Evolutionary conservation across 2,797 vertebrate genomes (phyloP), one percentile per base, ranked within the genome.

Genomic region (Oreortyx pictus): DNA sequence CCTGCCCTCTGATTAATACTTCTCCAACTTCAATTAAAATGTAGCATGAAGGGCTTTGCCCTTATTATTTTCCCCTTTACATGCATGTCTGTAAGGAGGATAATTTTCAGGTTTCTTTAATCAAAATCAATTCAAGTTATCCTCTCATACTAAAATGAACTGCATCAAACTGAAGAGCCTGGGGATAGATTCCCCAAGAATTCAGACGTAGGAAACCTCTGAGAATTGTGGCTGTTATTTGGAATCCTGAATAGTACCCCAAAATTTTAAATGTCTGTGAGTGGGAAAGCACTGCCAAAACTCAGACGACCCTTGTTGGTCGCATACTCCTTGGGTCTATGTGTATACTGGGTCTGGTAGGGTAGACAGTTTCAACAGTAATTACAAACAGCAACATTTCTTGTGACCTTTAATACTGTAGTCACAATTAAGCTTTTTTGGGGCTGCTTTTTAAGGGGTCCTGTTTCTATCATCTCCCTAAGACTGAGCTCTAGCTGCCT

Each of bases 21-120:
- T 82, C 85, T 88, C 61, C 76, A 86, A 54, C 70, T 91, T 87
- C 94, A 96, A 86, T 96, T 97, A 96, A 95, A 96, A 91, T 35
- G 43, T 82, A 91, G 62, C 89, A 75, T 93, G 90, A 94, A 95
- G 81, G 66, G 65, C 66, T 93, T 87, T 85, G 93, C 80, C 92
- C 88, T 95, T 95, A 82, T 93, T 95, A 82, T 94, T 92, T 92
- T 61, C 56, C 54, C 65, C 50, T 82, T 89, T 92, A 70, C 3
- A 1, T 93, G 60, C n/a, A n/a, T 77, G 66, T 72, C 76, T 89
- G 47, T 87, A 93, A 95, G 56, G 71, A 95, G 71, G 67, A 71
- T 92, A 86, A 87, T 97, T 95, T 94, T 89, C 17, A 3, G 27
- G 75, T 75, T 90, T 88, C 77, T 61, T 22, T 15, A 94, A 96